These are phyloP conservation scores for Platerodrilus igneus DNA, from an alignment of 2,888 invertebrate species.

Conservation along the genomic window DNA sequence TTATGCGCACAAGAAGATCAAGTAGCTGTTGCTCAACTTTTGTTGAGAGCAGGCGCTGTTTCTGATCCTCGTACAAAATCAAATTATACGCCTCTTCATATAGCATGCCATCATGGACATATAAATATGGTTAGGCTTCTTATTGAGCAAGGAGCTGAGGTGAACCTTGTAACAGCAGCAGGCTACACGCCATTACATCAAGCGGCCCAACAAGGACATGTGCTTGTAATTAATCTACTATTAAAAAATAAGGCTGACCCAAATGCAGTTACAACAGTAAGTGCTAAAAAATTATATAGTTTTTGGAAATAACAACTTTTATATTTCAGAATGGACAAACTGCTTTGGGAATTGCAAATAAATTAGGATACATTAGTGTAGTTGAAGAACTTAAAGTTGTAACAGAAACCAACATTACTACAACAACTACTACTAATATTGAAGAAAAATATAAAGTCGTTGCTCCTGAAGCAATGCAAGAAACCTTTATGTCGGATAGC, in stretches of 20 bases:
- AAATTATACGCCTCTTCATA: constrained; percentile 94
- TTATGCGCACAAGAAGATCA: constrained; percentile 93
- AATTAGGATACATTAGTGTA: constrained; percentile 95
- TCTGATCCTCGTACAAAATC: constrained; percentile 71
- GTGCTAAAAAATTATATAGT: constrained; percentile 42
- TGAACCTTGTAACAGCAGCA: constrained; percentile 70
- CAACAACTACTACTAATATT: constrained; percentile 53
- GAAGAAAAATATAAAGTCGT: constrained; percentile 97
- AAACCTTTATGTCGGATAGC: constrained; percentile 96
- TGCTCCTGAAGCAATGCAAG: constrained; percentile 98
- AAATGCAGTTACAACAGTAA: constrained; percentile 89
- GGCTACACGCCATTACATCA: constrained; percentile 96
- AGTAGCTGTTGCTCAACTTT: constrained; percentile 74
- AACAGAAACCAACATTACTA: constrained; percentile 65
- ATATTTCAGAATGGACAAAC: constrained; percentile 85
- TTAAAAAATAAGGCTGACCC: constrained; percentile 92
- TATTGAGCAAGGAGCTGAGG: constrained; percentile 83
- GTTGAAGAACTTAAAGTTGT: constrained; percentile 94
- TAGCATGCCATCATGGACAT: constrained; percentile 96
- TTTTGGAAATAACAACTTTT: not conserved
- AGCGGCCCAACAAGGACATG: constrained; percentile 97
- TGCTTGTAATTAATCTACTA: constrained; percentile 86
- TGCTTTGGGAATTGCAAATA: constrained; percentile 92
- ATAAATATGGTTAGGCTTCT: constrained; percentile 86
- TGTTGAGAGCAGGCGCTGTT: constrained; percentile 73